Evolutionary conservation across 2,888 invertebrate species (phyloP), one percentile per base, ranked within the genome.

Genomic region (Arenicola marina): DNA sequence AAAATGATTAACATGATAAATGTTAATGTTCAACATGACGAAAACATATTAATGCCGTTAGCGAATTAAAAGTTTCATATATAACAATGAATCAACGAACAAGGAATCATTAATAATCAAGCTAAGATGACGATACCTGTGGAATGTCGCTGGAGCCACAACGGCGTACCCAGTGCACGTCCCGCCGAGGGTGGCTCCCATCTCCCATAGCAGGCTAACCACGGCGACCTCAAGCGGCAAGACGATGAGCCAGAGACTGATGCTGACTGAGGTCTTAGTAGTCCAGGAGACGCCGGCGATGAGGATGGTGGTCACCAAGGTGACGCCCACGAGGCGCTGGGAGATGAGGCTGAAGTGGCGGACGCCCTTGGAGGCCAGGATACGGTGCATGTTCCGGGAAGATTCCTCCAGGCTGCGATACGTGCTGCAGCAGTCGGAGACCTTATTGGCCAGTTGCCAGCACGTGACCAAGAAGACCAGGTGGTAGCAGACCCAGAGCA

Each of bases 151-250:
- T n/a, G 83, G 83, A 32, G 78, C 77, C 26, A 83, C 79, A n/a
- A 83, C 60, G 7, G 77, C 81, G 73, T 82, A 83, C 21, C 81
- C 82, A 58, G 76, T 76, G 61, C 80, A 81, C 1, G 81, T 82
- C 4, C 83, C 83, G 38, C 83, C 83, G 7, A 83, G 74, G 34
- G 69, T 72, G 33, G 76, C 70, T 15, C 78, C 79, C n/a, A 83
- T 63, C 54, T 80, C 78, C 72, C 74, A 75, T 60, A 82, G 75
- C 15, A 83, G 71, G 61, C 78, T 79, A 31, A 78, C 63, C 0
- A 78, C 69, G 46, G 76, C 66, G 24, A 75, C 67, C 65, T 83
- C 81, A 28, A 81, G 51, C 2, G 81, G 79, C 4, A 83, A 55
- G 11, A 82, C 72, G 1, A 79, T 65, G 33, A 77, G 68, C 21